Percentiles rank a stretch among this genome's conserved stretches.
phyloP scores from a whole-genome alignment of 2,888 invertebrate genomes.

The Drosophila testacea region DNA sequence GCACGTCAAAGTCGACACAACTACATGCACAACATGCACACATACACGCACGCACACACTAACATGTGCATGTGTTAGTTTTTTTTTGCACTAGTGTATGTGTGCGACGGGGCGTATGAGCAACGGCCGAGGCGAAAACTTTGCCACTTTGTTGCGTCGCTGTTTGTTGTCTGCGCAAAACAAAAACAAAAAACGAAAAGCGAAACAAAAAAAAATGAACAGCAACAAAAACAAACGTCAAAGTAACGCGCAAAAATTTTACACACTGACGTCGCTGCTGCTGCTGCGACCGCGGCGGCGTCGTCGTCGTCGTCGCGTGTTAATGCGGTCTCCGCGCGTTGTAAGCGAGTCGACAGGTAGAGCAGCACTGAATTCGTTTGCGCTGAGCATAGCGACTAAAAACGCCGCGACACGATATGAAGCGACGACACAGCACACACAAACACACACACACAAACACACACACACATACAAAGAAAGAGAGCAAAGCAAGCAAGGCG shows the following conservation, averaged over 20 bases:
- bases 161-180: conserved; percentile 54
- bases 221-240: conserved; percentile 38
- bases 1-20: conserved; percentile 62
- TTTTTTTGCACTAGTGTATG: conserved; percentile 16
- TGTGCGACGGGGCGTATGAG: conserved; percentile 73
- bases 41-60: conserved; percentile 17
- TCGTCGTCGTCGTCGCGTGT: conserved; percentile 59
- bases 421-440: conserved; percentile 10
- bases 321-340: conserved; percentile 61
- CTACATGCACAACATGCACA: conserved; percentile 4
- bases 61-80: conserved; percentile 17
- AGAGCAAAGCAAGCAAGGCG: conserved; percentile 11
- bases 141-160: conserved; percentile 67
- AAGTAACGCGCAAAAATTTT: conserved; percentile 63
- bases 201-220: conserved; percentile 32
- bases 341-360: conserved; percentile 79
- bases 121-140: conserved; percentile 71
- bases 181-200: conserved; percentile 36
- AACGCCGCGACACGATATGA: conserved; percentile 42
- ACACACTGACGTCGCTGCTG: conserved; percentile 61
- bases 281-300: conserved; percentile 55
- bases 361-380: conserved; percentile 69
- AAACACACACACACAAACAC: not conserved
- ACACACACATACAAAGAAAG: conserved; percentile 22
- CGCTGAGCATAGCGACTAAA: conserved; percentile 49